Evolutionary conservation across 2,888 invertebrate species (phyloP), one percentile per base, ranked within the genome.

Genomic region (Drosophila nigricruria): DNA sequence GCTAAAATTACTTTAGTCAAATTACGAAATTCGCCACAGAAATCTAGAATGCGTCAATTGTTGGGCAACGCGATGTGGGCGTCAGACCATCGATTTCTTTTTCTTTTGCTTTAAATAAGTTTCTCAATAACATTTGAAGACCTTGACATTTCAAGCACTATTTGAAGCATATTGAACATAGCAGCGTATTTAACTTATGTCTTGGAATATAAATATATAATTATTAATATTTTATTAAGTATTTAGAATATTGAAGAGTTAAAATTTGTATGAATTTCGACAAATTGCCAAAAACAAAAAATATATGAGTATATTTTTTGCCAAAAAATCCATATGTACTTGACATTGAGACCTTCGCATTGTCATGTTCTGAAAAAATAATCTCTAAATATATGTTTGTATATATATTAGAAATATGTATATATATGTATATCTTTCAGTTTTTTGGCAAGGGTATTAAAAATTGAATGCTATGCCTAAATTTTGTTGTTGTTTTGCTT

Each of bases 121-220:
- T 70, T 62, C 25, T 25, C 73, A 71, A 74, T 77, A 67, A 68
- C 73, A 81, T n/a, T 53, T 62, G 69, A 27, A 77, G 56, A 60
- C 74, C 57, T 73, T 73, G 60, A 66, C 75, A 66, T 70, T 70
- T 50, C 70, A 20, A 16, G 20, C 25, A 3, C 25, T 49, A 32
- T 30, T 18, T 10, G 20, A 32, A 56, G 23, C 40, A 20, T 42
- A 54, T 18, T 10, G 30, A 53, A 10, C 30, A 9, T 40, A 38
- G 25, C 23, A 43, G 18, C 18, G 8, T 10, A 30, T 18, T 45
- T 9, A 30, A 30, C 3, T 30, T 6, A 30, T 30, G n/a, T 9
- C 4, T 9, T 45, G 8, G 18, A 18, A 43, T 16, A 16, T 23
- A 14, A 23, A 25, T 4, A 16, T 8, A n/a, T 25, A 45, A 23